Percentiles rank a stretch among this genome's conserved stretches.
phyloP scores from a whole-genome alignment of 2,113 vertebrate genomes.

The Edolisoma coerulescens region DNA sequence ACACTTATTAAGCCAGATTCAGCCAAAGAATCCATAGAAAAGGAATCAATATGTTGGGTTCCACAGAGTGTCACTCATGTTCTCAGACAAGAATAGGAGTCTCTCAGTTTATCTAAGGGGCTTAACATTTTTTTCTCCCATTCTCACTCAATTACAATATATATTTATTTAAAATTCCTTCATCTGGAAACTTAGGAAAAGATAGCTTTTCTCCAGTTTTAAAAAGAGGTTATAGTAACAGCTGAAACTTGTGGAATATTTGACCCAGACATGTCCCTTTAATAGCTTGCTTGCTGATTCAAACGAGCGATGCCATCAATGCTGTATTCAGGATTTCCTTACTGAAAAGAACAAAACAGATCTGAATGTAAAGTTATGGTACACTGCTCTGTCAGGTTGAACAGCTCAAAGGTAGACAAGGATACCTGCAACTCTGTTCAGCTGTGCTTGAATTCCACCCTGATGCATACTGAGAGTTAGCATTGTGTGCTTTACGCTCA shows the following conservation, averaged over 20 bases:
- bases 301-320: background rate
- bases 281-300: slow-evolving; percentile 15
- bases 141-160: background rate
- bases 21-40: background rate
- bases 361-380: slow-evolving; percentile 25
- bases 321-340: background rate
- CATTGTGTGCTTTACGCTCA: slow-evolving; percentile 25
- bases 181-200: background rate
- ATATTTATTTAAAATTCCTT: background rate
- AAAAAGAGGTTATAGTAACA: background rate
- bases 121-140: background rate
- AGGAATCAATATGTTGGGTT: background rate
- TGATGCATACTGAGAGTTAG: slow-evolving; percentile 21
- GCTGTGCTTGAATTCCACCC: slow-evolving; percentile 28
- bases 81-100: background rate
- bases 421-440: slow-evolving; percentile 35
- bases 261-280: background rate
- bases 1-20: background rate
- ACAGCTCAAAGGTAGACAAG: slow-evolving; percentile 26
- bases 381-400: slow-evolving; percentile 6
- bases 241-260: background rate
- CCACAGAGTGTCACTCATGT: background rate
- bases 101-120: background rate
- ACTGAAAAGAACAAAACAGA: slow-evolving; percentile 5
- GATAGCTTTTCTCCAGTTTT: background rate